Conservation (phyloP, 1,140 invertebrate species). For the Drosophila nikananu region DNA sequence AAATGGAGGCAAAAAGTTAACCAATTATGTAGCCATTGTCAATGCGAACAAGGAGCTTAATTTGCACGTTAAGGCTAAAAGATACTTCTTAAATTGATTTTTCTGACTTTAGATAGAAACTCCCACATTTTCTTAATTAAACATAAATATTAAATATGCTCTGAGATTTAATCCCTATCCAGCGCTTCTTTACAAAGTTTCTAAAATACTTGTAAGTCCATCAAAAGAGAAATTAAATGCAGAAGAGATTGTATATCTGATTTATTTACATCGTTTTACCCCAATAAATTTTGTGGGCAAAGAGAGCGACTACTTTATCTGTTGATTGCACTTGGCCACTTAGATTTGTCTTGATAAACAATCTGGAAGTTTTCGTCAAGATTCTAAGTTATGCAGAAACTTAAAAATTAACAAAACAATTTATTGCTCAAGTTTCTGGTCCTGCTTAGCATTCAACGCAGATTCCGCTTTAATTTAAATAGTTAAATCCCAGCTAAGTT, state of each 20-base stretch:
- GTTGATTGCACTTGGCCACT: constrained; percentile 15
- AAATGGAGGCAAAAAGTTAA: constrained; percentile 50
- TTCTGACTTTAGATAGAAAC: neutral
- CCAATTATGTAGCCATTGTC: constrained; percentile 63
- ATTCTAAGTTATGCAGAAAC: constrained; percentile 29
- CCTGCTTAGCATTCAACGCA: constrained; percentile 23
- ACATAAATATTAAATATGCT: neutral
- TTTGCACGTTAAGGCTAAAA: neutral
- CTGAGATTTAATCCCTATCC: neutral
- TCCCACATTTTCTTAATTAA: neutral
- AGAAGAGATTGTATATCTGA: neutral
- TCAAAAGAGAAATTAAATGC: neutral
- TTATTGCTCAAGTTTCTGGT: constrained; percentile 21
- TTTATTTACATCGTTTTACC: constrained; percentile 5
- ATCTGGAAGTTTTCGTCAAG: constrained; percentile 11
- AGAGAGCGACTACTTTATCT: neutral
- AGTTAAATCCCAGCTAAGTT: constrained; percentile 17
- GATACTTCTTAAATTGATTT: neutral
- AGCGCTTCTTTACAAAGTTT: neutral
- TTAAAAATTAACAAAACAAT: constrained; percentile 19
- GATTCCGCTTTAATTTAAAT: constrained; percentile 27
- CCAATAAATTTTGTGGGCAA: neutral
- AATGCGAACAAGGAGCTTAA: constrained; percentile 31
- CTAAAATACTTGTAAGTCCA: constrained; percentile 1
- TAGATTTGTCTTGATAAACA: constrained; percentile 17